Base-by-base conservation (phyloP, 2,797 vertebrate genomes). In the Acridotheres tristis region DNA sequence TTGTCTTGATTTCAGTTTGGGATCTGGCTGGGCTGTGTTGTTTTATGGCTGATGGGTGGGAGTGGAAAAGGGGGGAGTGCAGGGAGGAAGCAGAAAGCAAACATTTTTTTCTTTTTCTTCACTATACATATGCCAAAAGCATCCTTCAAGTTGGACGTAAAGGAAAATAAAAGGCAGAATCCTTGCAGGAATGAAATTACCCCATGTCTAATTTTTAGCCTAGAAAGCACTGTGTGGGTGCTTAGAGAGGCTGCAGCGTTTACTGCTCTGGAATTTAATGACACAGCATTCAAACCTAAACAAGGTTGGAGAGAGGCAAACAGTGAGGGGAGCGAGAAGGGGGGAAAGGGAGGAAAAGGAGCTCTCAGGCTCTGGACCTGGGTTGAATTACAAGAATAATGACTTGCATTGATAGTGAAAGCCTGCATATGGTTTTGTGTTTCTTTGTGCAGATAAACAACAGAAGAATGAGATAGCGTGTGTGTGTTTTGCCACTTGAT, bases 1-100 rank as follows among this genome's bases (percentile, higher is more conserved):
- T 97, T 97, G 96, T 97, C 93, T 81, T 90, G 62, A 62, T 58
- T 89, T 94, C 81, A 54, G 76, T 89, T 75, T 81, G 77, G 82
- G 90, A 85, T 89, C 67, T 94, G 92, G 43, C 89, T 62, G 69
- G 51, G 25, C 94, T 73, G 26, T 80, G 76, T 75, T 80, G 53
- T 95, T 96, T 94, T 88, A 94, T 48, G 69, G 88, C 77, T 92
- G 71, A 77, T 74, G 77, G 89, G 83, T 91, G 84, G 68, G 67
- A 89, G 73, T 42, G 51, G 75, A 74, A 74, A 79, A 74, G 42
- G 15, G 61, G 84, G 50, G 30, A 85, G 80, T 15, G 27, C 23
- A 66, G 67, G 34, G 71, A 92, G 62, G 81, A 95, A 90, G 59
- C 43, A 29, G 43, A 84, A 65, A 78, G 87, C 57, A 93, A 85